These are phyloP conservation scores for Eupithecia pulchellata DNA, from an alignment of 2,888 invertebrate species.

Conservation along the genomic window DNA sequence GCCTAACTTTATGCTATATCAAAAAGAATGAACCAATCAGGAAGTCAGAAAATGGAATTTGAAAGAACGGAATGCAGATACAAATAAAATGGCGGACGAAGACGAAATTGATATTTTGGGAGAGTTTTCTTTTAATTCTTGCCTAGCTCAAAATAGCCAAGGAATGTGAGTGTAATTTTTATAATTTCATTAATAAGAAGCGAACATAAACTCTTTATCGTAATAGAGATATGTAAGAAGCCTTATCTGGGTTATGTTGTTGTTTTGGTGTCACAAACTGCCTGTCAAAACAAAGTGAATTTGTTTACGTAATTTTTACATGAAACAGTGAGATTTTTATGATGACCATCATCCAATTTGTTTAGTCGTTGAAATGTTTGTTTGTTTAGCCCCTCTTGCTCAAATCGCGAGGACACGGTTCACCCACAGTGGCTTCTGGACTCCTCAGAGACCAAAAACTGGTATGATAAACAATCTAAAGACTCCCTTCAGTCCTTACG, in stretches of 20 bases:
- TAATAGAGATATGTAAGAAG: neutral
- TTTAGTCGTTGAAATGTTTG: slow-evolving; percentile 2
- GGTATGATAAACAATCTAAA: slow-evolving; percentile 82
- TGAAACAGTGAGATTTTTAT: neutral
- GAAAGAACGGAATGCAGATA: neutral
- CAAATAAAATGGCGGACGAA: slow-evolving; percentile 87
- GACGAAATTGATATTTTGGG: slow-evolving; percentile 91
- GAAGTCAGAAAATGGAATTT: no score
- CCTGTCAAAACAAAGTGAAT: slow-evolving; percentile 46
- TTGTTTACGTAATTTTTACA: slow-evolving; percentile 37
- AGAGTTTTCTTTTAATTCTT: slow-evolving; percentile 88
- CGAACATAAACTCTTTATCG: neutral
- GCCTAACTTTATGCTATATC: no score
- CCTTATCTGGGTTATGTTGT: slow-evolving; percentile 16
- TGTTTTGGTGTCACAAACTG: slow-evolving; percentile 53
- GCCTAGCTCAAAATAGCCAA: slow-evolving; percentile 85
- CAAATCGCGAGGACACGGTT: slow-evolving; percentile 86
- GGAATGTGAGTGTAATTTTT: slow-evolving; percentile 81
- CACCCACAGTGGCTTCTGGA: slow-evolving; percentile 88
- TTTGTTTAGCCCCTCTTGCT: slow-evolving; percentile 75
- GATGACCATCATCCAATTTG: neutral
- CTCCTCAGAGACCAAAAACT: slow-evolving; percentile 84
- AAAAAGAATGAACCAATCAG: no score
- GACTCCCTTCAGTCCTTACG: slow-evolving; percentile 45
- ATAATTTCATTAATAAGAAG: neutral